Conservation (phyloP, 2,888 invertebrate species). For the Andrena haemorrhoa region DNA sequence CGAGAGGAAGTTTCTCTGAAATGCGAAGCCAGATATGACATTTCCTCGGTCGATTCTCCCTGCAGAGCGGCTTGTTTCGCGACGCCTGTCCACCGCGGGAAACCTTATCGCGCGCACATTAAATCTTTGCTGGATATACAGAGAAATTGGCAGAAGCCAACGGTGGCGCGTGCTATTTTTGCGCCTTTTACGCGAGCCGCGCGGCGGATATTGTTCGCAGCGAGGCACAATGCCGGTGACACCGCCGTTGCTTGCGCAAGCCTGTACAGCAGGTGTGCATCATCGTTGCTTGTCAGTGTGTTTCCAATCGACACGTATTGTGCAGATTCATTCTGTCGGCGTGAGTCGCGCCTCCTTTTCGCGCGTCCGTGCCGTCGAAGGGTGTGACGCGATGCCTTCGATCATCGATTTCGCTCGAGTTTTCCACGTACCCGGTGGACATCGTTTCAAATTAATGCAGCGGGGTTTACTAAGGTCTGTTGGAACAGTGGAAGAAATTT, state of each 20-base stretch:
- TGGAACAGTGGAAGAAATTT: too few species aligned
- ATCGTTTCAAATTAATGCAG: too few species aligned
- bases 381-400: background rate
- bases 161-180: slow-evolving; percentile 36
- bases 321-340: background rate
- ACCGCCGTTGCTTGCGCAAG: background rate
- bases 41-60: background rate
- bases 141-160: slow-evolving; percentile 46
- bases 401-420: background rate
- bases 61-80: slow-evolving; percentile 2
- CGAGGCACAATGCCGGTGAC: slow-evolving; percentile 21
- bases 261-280: slow-evolving; percentile 9
- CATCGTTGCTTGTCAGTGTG: background rate
- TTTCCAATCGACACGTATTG: slow-evolving; percentile 22
- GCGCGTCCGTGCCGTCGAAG: background rate
- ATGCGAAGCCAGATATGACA: background rate
- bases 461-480: too few species aligned
- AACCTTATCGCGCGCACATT: slow-evolving; percentile 30
- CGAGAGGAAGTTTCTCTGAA: background rate
- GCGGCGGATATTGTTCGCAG: slow-evolving; percentile 30
- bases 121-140: slow-evolving; percentile 34
- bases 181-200: slow-evolving; percentile 16
- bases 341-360: background rate
- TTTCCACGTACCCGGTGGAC: background rate
- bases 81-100: slow-evolving; percentile 18